Conservation (phyloP, 2,797 vertebrate genomes). For the Aotus griseimembra region DNA sequence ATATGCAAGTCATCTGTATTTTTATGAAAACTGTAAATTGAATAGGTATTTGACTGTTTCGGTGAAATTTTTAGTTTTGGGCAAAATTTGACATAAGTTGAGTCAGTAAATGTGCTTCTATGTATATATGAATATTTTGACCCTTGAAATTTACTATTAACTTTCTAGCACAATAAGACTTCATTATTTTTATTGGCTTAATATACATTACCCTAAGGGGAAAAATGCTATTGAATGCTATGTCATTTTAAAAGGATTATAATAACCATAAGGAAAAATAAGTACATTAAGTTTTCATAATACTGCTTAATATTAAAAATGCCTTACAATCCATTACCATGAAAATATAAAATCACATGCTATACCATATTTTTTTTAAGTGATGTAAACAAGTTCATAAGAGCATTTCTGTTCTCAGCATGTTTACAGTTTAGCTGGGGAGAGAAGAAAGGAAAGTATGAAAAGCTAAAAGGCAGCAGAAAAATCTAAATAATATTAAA, state of each 20-base stretch:
- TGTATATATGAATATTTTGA: constrained; percentile 65
- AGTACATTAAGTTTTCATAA: constrained; percentile 51
- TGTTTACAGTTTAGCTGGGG: background rate
- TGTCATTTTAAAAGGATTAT: constrained; percentile 68
- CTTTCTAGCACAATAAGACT: constrained; percentile 32
- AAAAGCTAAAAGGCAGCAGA: background rate
- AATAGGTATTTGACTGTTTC: background rate
- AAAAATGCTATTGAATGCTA: background rate
- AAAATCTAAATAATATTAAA: background rate
- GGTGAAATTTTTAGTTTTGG: background rate
- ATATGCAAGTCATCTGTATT: background rate
- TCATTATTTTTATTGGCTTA: constrained; percentile 48
- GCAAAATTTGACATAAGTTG: background rate
- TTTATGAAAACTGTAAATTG: background rate
- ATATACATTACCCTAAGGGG: background rate
- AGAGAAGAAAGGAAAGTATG: background rate
- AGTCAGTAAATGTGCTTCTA: background rate
- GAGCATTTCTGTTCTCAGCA: background rate
- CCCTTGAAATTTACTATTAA: constrained; percentile 54
- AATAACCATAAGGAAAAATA: constrained; percentile 39
- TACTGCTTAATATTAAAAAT: constrained; percentile 56
- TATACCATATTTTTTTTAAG: background rate
- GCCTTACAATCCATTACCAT: constrained; percentile 37
- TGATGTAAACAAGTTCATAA: background rate
- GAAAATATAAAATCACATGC: constrained; percentile 5